Base-by-base conservation (phyloP, 2,888 invertebrate species). In the Lepidochitona cinerea region DNA sequence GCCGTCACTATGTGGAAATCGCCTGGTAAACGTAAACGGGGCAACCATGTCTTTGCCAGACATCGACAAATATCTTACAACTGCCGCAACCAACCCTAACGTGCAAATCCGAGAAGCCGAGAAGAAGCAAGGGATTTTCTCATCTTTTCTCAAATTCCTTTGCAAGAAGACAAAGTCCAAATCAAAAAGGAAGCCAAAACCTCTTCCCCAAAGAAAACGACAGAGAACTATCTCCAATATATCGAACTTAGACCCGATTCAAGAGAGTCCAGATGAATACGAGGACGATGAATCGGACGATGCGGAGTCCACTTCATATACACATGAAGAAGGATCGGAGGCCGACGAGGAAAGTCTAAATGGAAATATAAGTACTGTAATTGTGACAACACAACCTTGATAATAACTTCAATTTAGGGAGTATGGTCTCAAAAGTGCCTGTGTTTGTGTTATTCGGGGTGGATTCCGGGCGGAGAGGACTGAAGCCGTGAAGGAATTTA, bases 211-310 rank as follows among this genome's bases (percentile, higher is more conserved):
- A 70, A 80, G 86, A 73, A 87, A 87, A 77, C 79, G 87, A 7
- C 86, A 87, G 73, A 81, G 87, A 70, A 87, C 86, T 0, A 83
- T 87, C 33, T 87, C 87, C 0, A 82, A 83, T 35, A 86, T 86
- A 84, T 87, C 87, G 9, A 87, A 87, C 75, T 76, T 87, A 78
- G 86, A 87, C 75, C 86, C 87, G 6, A 87, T 87, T 53, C 83
- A 84, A 77, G 87, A 87, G 73, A 84, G 84, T 37, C 86, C 86
- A n/a, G 86, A 87, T 65, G 87, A 87, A 74, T 84, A 86, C 41
- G 84, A 85, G 18, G 83, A 83, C 36, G 83, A 83, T 23, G 35
- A 37, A 18, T 82, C 80, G n/a, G 79, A 79, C 14, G 84, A 83
- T 36, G 82, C 80, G 23, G 79, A 75, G 35, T 23, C 12, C 12